Conservation (phyloP, 2,888 invertebrate species). For the Magallana nippona region DNA sequence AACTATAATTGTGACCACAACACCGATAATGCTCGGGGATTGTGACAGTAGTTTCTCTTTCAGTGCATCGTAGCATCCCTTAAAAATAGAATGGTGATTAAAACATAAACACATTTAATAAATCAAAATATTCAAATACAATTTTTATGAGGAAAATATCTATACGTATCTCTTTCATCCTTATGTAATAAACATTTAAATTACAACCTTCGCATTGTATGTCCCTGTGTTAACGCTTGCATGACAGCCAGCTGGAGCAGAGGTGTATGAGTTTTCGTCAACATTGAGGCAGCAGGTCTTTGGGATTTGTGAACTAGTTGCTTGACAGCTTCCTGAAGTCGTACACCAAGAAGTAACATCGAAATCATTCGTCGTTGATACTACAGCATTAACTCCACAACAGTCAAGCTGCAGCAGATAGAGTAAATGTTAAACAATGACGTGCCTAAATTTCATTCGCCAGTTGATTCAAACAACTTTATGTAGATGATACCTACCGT, state of each 20-base stretch:
- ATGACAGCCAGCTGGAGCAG: background rate
- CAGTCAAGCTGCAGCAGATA: background rate
- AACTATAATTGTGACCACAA: background rate
- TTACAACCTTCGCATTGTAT: background rate
- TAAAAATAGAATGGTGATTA: background rate
- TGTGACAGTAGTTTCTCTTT: background rate
- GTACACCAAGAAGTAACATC: background rate
- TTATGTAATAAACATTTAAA: no score
- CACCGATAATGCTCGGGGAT: background rate
- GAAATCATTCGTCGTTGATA: background rate
- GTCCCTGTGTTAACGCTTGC: background rate
- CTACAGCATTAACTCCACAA: background rate
- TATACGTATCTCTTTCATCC: no score
- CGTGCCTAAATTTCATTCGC: no score
- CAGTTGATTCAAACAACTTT: no score
- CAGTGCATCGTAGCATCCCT: constrained; percentile 23
- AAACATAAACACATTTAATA: no score
- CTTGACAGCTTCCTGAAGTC: background rate
- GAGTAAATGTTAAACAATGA: background rate
- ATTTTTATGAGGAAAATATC: no score
- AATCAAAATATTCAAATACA: no score
- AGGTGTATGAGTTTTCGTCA: background rate
- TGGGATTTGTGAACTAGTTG: background rate
- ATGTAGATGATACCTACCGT: background rate
- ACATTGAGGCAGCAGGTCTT: constrained; percentile 5